Evolutionary conservation across 2,113 vertebrate genomes (phyloP).

Genomic region (Gadus chalcogrammus): DNA sequence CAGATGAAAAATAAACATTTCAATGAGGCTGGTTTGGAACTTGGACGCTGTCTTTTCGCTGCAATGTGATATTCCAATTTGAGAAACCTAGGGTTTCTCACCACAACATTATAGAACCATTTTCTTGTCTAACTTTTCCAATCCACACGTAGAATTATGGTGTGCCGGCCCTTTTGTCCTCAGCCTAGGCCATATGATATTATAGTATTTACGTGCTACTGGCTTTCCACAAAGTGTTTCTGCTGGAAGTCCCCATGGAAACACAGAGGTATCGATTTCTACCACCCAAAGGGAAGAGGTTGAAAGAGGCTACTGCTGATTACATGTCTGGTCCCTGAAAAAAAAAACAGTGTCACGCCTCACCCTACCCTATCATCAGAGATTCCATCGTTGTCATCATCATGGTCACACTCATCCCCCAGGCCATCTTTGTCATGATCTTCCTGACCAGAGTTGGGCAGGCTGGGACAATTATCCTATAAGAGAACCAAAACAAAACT

Average conservation of each 20-base stretch:
- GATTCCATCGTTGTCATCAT: slow-evolving; percentile 95
- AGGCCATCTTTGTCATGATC: slow-evolving; percentile 96
- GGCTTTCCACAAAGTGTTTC: slow-evolving; percentile 40
- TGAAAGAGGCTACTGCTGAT: slow-evolving; percentile 36
- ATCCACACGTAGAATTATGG: slow-evolving; percentile 56
- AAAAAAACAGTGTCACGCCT: slow-evolving; percentile 54
- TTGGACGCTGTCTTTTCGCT: slow-evolving; percentile 15
- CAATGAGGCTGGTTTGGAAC: slow-evolving; percentile 23
- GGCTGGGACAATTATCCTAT: slow-evolving; percentile 94
- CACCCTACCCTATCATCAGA: slow-evolving; percentile 94
- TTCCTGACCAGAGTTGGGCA: slow-evolving; percentile 98
- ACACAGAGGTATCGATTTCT: slow-evolving; percentile 40
- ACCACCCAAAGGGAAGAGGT: slow-evolving; percentile 45
- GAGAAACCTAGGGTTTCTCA: slow-evolving; percentile 42
- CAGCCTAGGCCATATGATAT: slow-evolving; percentile 33
- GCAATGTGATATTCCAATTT: slow-evolving; percentile 52
- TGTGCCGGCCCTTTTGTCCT: slow-evolving; percentile 42
- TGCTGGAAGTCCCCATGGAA: slow-evolving; percentile 28
- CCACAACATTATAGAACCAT: slow-evolving; percentile 39
- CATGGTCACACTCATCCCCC: slow-evolving; percentile 92
- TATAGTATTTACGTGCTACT: slow-evolving; percentile 41
- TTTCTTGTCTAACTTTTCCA: slow-evolving; percentile 50
- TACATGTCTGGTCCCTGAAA: slow-evolving; percentile 52
- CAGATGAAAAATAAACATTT: slow-evolving; percentile 1
- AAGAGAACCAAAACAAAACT: slow-evolving; percentile 41